phyloP scores from a whole-genome alignment of 1,140 invertebrate genomes.

The Euwallacea similis region DNA sequence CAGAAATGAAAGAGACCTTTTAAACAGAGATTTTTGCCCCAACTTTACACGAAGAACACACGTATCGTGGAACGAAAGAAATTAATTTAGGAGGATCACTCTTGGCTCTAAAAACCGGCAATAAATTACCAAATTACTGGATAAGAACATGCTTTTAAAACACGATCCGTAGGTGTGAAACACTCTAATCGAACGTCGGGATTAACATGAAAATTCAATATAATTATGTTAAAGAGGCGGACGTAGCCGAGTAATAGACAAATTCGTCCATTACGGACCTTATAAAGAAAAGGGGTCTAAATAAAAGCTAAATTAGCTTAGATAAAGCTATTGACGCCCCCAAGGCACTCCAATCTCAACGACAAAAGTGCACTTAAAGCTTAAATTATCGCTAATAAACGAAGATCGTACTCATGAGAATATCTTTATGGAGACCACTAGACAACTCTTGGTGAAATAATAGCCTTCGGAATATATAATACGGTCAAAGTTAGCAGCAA shows the following conservation, averaged over 20 bases:
- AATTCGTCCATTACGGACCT: constrained; percentile 21
- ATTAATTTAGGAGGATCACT: background rate
- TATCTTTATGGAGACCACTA: constrained; percentile 15
- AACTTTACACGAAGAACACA: background rate
- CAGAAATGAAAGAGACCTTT: constrained; percentile 7
- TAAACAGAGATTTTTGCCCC: background rate
- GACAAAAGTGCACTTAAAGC: constrained; percentile 29
- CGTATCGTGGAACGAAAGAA: background rate
- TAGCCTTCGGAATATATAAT: background rate
- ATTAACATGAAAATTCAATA: constrained; percentile 28
- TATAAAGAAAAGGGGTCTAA: constrained; percentile 18
- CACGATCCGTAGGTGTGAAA: constrained; percentile 18
- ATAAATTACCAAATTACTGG: constrained; percentile 22
- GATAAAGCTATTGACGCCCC: constrained; percentile 29
- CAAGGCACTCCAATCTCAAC: constrained; percentile 19
- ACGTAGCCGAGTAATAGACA: constrained; percentile 12
- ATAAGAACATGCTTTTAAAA: constrained; percentile 16
- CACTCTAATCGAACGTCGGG: constrained; percentile 6
- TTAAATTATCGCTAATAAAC: constrained; percentile 27
- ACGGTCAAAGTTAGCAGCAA: background rate
- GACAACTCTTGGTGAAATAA: constrained; percentile 8
- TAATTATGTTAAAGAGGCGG: constrained; percentile 21
- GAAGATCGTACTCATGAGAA: constrained; percentile 7
- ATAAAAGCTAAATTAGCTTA: constrained; percentile 31
- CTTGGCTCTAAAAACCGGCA: constrained; percentile 1